Percentiles rank a stretch among this genome's conserved stretches.
Evolutionary conservation across 1,140 invertebrate genomes (phyloP).

Genomic region (Drosophila cardini): DNA sequence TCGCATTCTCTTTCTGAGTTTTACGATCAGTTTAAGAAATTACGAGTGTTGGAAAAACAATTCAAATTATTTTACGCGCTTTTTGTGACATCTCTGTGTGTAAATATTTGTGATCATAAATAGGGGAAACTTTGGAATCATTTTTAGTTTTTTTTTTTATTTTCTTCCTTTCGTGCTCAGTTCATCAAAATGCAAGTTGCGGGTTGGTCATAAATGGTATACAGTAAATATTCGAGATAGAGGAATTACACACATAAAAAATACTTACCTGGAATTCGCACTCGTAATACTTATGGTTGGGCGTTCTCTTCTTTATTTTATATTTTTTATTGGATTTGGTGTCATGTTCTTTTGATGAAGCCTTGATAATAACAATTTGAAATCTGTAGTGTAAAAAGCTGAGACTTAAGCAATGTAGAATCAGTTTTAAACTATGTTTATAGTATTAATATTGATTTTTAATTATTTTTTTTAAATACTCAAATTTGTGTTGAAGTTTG

Average conservation of each 20-base stretch:
- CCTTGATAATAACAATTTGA: no score
- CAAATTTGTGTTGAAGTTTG: no score
- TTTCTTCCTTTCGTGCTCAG: background rate
- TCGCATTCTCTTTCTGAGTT: conserved; percentile 2
- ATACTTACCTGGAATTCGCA: conserved; percentile 12
- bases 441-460: no score
- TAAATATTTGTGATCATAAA: conserved; percentile 34
- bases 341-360: background rate
- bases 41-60: conserved; percentile 5
- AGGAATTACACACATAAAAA: conserved; percentile 14
- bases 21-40: conserved; percentile 44
- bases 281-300: background rate
- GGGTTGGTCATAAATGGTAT: conserved; percentile 10
- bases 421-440: no score
- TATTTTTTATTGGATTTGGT: background rate
- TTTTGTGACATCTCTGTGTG: conserved; percentile 33
- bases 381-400: no score
- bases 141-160: no score
- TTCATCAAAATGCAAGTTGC: conserved; percentile 16
- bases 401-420: no score
- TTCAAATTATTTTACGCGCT: conserved; percentile 30
- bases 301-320: background rate
- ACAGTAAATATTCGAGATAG: background rate
- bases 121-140: conserved; percentile 37
- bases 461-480: no score